These are phyloP conservation scores for Piaya cayana DNA, from an alignment of 2,113 vertebrate genomes.

Conservation along the genomic window DNA sequence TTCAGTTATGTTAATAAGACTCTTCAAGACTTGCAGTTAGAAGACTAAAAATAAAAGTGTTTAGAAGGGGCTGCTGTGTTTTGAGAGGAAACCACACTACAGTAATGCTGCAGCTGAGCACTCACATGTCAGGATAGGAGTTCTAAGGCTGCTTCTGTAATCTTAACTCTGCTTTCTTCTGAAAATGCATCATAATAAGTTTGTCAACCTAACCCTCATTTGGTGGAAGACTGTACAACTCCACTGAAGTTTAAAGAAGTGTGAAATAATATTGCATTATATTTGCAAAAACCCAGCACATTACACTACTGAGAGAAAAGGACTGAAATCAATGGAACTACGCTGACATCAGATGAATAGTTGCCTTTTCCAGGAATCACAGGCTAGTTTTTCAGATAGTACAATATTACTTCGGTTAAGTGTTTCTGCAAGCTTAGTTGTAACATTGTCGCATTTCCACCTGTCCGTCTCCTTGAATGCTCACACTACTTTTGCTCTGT, in stretches of 20 bases:
- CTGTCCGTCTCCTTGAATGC: neutral
- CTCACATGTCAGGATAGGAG: neutral
- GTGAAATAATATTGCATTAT: neutral
- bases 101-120: neutral
- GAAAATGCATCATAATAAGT: neutral
- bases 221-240: neutral
- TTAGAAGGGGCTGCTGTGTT: neutral
- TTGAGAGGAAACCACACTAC: neutral
- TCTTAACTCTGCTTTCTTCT: neutral
- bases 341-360: neutral
- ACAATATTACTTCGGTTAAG: neutral
- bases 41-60: neutral
- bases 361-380: neutral
- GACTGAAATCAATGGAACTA: neutral
- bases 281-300: neutral
- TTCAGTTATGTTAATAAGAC: rapidly evolving
- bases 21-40: neutral
- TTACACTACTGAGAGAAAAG: neutral
- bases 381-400: neutral
- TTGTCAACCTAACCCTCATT: neutral
- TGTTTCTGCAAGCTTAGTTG: neutral
- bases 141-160: neutral
- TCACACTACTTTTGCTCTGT: neutral
- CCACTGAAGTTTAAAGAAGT: neutral
- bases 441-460: neutral